Evolutionary conservation across 2,113 vertebrate species (phyloP).

Genomic region (Piprites chloris): DNA sequence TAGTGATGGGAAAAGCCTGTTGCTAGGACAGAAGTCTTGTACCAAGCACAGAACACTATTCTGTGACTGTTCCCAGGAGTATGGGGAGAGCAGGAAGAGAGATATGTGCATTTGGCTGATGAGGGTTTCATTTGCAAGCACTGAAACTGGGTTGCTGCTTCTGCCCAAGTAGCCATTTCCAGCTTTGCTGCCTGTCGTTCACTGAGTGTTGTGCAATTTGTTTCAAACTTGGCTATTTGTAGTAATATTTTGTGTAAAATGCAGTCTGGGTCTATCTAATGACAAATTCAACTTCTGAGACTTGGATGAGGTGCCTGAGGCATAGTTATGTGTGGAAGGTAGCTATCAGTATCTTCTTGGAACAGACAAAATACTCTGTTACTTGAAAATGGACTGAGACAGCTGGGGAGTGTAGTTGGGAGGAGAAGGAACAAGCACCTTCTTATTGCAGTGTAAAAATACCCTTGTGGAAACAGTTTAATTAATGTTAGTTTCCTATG

Average conservation of each 20-base stretch:
- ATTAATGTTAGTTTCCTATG: background rate
- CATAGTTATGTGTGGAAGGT: background rate
- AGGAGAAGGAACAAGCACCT: background rate
- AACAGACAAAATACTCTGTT: background rate
- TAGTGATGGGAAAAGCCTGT: background rate
- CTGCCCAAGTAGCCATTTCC: background rate
- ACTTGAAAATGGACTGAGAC: background rate
- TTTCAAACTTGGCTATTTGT: background rate
- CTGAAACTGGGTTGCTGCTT: background rate
- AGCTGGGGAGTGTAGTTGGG: accelerated
- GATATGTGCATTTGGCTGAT: accelerated
- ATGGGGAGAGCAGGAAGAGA: background rate
- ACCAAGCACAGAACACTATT: background rate
- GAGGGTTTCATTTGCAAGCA: background rate
- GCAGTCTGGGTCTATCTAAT: background rate
- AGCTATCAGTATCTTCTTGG: background rate
- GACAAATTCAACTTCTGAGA: background rate
- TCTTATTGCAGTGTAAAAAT: background rate
- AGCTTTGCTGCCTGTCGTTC: background rate
- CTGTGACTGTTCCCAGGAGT: background rate
- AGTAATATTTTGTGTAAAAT: background rate
- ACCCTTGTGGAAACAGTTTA: background rate
- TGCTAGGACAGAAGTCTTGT: background rate
- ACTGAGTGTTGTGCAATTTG: background rate
- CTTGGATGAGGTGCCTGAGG: background rate